Evolutionary conservation across 2,113 vertebrate species (phyloP).

Genomic region (Hypanus sabinus): DNA sequence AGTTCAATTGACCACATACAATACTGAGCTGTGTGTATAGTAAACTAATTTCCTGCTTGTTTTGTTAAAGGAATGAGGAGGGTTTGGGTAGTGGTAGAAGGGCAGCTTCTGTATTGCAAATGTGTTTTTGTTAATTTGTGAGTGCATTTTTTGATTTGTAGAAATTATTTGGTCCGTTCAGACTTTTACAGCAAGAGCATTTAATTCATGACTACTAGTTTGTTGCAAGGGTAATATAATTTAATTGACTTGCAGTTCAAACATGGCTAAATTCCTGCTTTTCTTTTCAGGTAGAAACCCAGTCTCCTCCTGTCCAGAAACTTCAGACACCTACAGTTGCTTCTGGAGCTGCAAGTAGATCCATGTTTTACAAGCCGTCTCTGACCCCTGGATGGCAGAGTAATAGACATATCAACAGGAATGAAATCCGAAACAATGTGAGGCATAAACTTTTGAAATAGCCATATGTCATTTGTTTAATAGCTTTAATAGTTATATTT

Average conservation of each 20-base stretch:
- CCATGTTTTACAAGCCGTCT: slow-evolving; percentile 80
- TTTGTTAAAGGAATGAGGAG: not conserved
- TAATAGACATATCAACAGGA: slow-evolving; percentile 59
- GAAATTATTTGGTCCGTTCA: not conserved
- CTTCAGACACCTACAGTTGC: slow-evolving; percentile 69
- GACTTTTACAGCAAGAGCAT: not conserved
- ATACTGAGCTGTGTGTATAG: slow-evolving; percentile 43
- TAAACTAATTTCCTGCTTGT: not conserved
- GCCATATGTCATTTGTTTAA: not conserved
- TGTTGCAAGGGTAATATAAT: not conserved
- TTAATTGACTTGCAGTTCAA: not conserved
- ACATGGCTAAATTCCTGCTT: not conserved
- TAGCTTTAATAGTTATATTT: not conserved
- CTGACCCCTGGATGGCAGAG: slow-evolving; percentile 65
- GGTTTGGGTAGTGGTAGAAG: not conserved
- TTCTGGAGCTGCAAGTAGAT: slow-evolving; percentile 61
- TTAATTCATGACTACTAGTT: not conserved
- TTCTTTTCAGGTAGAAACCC: slow-evolving; percentile 65
- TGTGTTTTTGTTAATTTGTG: not conserved
- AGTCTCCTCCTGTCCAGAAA: slow-evolving; percentile 78
- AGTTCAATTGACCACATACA: slow-evolving; percentile 46
- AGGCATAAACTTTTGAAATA: not conserved
- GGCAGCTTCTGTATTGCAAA: not conserved
- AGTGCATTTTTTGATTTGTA: not conserved
- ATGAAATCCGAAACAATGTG: slow-evolving; percentile 39